phyloP scores from a whole-genome alignment of 2,888 invertebrate species.

The Sinohyriopsis cumingii region DNA sequence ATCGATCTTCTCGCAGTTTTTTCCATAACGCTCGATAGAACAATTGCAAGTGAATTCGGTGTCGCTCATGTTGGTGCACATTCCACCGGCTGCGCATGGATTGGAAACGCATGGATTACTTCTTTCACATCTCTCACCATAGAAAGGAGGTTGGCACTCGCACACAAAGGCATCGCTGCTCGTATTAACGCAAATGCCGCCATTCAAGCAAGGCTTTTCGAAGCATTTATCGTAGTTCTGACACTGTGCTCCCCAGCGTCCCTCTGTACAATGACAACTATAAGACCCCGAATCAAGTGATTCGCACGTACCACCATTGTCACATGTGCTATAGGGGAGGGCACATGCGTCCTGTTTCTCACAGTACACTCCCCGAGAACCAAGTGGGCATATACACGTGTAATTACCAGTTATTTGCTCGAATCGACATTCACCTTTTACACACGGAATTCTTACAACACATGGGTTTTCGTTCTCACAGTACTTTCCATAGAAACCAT shows the following conservation, averaged over 20 bases:
- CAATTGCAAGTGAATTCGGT: conserved; percentile 55
- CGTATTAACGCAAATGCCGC: conserved; percentile 54
- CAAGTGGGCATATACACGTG: conserved; percentile 33
- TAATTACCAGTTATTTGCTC: conserved; percentile 2
- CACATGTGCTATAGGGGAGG: conserved; percentile 30
- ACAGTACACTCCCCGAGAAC: conserved; percentile 43
- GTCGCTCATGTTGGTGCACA: conserved; percentile 31
- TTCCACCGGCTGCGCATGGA: conserved; percentile 38
- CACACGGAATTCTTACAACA: conserved; percentile 29
- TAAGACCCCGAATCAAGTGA: conserved; percentile 41
- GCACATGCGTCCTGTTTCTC: conserved; percentile 41
- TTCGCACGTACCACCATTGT: conserved; percentile 55
- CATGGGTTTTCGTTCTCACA: conserved; percentile 40
- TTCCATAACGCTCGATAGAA: conserved; percentile 52
- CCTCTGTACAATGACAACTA: conserved; percentile 56
- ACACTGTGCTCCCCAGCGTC: conserved; percentile 56
- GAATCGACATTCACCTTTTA: conserved; percentile 24
- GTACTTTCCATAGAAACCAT: conserved; percentile 33
- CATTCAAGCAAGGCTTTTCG: conserved; percentile 59
- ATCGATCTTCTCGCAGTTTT: conserved; percentile 53
- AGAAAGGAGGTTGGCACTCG: conserved; percentile 40
- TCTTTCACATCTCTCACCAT: conserved; percentile 42
- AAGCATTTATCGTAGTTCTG: conserved; percentile 49
- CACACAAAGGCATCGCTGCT: conserved; percentile 44
- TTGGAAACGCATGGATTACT: conserved; percentile 37